Evolutionary conservation across 1,140 invertebrate genomes (phyloP).

Genomic region (Triops cancriformis): DNA sequence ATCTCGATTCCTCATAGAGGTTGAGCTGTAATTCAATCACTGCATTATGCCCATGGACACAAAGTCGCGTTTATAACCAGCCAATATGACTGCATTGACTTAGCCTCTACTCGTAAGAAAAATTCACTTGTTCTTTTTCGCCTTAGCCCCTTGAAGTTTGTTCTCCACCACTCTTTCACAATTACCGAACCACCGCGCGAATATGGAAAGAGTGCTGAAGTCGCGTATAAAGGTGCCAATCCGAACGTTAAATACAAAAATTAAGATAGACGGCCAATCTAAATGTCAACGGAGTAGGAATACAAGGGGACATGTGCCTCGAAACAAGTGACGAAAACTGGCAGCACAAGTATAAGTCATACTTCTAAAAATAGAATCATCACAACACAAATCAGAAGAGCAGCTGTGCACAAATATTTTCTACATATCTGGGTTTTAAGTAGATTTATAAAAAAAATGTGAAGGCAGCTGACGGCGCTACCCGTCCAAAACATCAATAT

Average conservation of each 20-base stretch:
- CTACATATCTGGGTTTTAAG: slow-evolving; percentile 11
- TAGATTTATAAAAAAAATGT: slow-evolving; percentile 4
- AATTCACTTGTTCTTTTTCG: background rate
- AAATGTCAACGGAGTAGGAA: background rate
- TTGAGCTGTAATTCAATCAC: background rate
- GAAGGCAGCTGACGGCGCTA: background rate
- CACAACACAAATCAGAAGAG: background rate
- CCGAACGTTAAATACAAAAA: background rate
- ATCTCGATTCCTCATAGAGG: background rate
- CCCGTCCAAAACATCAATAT: background rate
- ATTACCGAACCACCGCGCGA: background rate
- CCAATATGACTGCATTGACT: slow-evolving; percentile 13
- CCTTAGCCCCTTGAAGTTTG: background rate
- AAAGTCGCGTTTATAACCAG: background rate
- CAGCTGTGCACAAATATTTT: background rate
- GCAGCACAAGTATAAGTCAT: background rate
- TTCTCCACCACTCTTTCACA: background rate
- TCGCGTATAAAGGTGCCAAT: background rate
- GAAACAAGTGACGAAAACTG: background rate
- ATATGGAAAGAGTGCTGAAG: background rate
- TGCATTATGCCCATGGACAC: background rate
- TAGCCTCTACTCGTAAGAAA: background rate
- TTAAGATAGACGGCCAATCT: background rate
- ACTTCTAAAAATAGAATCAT: background rate
- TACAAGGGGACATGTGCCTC: background rate